Conservation (phyloP, 2,888 invertebrate genomes). For the Tipula unca region DNA sequence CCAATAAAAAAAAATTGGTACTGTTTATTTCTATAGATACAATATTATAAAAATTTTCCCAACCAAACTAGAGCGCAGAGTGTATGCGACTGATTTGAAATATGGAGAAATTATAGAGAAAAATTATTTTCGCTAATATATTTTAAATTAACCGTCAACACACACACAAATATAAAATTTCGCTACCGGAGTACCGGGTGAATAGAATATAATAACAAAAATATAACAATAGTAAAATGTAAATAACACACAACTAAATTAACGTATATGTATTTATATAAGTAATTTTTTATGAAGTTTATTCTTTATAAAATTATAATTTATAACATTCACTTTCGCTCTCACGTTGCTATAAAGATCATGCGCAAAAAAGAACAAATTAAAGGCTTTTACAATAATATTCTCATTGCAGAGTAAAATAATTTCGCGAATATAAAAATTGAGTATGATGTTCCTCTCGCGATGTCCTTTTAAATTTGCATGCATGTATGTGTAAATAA, state of each 20-base stretch:
- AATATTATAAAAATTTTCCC: background rate
- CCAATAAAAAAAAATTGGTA: background rate
- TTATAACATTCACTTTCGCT: background rate
- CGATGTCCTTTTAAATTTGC: background rate
- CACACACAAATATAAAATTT: background rate
- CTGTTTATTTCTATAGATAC: background rate
- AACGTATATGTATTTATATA: background rate
- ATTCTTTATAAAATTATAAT: background rate
- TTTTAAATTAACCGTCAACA: background rate
- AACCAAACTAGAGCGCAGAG: constrained; percentile 22
- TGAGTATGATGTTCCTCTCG: background rate
- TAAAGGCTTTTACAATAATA: background rate
- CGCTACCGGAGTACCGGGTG: background rate
- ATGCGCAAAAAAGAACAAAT: background rate
- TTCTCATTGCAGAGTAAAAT: background rate
- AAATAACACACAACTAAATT: background rate
- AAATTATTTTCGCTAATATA: background rate
- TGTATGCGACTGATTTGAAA: constrained; percentile 22
- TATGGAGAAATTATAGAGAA: constrained; percentile 8
- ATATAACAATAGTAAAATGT: background rate
- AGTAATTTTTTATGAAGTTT: background rate
- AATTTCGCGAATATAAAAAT: background rate
- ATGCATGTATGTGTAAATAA: background rate
- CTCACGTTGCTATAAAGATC: background rate
- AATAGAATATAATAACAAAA: background rate